phyloP scores from a whole-genome alignment of 2,113 vertebrate species.

The Greenwoodochromis staneri region DNA sequence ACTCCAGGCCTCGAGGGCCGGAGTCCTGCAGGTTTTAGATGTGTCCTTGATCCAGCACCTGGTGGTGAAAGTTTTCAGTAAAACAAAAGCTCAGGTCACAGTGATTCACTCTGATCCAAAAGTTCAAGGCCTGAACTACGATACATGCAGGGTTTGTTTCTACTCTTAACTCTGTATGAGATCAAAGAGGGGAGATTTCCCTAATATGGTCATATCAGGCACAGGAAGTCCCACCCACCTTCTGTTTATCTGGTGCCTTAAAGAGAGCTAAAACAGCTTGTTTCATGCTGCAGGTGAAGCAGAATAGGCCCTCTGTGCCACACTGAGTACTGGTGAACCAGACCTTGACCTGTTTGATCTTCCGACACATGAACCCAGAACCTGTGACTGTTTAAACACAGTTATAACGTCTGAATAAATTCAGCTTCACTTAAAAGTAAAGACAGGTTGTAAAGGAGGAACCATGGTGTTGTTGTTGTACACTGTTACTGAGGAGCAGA shows the following conservation, averaged over 20 bases:
- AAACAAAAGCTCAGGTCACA: background rate
- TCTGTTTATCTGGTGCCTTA: background rate
- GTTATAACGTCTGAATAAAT: background rate
- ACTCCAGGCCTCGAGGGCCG: background rate
- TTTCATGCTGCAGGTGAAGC: background rate
- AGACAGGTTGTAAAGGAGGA: background rate
- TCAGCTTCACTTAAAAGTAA: background rate
- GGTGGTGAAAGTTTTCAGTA: background rate
- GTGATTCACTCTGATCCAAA: background rate
- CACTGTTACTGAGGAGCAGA: background rate
- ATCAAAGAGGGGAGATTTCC: background rate
- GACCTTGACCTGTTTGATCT: background rate
- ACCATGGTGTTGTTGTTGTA: background rate
- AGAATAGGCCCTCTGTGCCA: background rate
- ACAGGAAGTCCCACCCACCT: background rate
- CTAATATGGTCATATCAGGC: accelerated
- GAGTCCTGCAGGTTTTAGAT: accelerated
- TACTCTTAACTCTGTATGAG: background rate
- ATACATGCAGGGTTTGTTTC: background rate
- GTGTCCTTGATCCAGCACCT: accelerated
- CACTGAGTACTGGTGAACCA: background rate
- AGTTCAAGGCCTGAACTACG: background rate
- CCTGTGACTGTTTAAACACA: background rate
- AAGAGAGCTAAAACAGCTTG: background rate
- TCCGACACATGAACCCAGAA: background rate